Conservation (phyloP, 2,888 invertebrate species). For the Caenorhabditis plicata region DNA sequence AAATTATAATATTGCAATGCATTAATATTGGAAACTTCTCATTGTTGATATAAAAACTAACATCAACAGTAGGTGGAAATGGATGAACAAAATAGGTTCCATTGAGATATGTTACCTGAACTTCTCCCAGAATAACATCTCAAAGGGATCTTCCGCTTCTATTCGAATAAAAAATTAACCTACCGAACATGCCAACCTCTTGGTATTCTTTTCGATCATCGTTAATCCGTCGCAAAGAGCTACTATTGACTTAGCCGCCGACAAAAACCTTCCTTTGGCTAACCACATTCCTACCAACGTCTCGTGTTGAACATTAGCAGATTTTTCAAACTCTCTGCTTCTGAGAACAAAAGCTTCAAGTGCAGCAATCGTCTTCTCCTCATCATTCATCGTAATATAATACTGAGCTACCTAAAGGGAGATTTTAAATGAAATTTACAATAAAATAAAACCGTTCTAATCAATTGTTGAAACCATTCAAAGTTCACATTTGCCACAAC, state of each 20-base stretch:
- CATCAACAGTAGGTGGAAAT: conserved; percentile 39
- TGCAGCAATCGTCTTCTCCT: conserved; percentile 54
- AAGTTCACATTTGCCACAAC: conserved; percentile 43
- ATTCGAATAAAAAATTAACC: neutral
- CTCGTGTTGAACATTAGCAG: conserved; percentile 40
- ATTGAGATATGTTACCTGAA: conserved; percentile 44
- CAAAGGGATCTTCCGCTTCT: neutral
- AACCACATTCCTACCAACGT: conserved; percentile 44
- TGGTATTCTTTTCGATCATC: conserved; percentile 3
- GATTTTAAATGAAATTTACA: neutral
- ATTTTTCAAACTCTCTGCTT: conserved; percentile 48
- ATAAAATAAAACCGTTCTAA: conserved; percentile 39
- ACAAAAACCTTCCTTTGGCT: conserved; percentile 37
- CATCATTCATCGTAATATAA: conserved; percentile 56
- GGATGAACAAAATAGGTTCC: conserved; percentile 48
- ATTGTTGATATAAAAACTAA: conserved; percentile 23
- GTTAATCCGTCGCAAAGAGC: conserved; percentile 44
- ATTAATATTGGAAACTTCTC: conserved; percentile 16
- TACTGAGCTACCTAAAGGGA: conserved; percentile 55
- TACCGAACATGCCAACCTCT: conserved; percentile 12
- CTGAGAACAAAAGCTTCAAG: conserved; percentile 56
- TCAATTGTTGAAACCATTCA: conserved; percentile 52
- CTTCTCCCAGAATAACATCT: no score
- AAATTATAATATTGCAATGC: conserved; percentile 25
- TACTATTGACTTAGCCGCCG: conserved; percentile 55